These are phyloP conservation scores for Oophaga sylvatica DNA, from an alignment of 2,797 vertebrate genomes.

Conservation along the genomic window DNA sequence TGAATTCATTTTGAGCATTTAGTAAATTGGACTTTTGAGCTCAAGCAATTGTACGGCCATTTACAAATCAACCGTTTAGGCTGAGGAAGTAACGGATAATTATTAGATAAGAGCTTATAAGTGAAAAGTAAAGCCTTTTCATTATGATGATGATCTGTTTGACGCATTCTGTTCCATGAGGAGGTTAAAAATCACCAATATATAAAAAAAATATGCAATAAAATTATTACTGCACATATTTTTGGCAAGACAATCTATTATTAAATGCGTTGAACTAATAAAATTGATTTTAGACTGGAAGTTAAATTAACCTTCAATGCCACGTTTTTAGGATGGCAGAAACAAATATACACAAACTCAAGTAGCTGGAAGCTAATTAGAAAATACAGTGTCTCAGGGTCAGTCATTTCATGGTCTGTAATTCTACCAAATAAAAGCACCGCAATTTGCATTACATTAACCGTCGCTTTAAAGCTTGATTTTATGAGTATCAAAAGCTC, in stretches of 20 bases:
- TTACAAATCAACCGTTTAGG: conserved; percentile 18
- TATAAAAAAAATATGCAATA: conserved; percentile 25
- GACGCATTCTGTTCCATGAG: conserved; percentile 28
- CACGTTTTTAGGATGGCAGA: neutral
- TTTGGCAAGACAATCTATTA: conserved; percentile 41
- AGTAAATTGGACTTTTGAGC: neutral
- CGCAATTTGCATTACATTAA: conserved; percentile 34
- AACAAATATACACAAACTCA: conserved; percentile 26
- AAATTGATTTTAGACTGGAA: conserved; percentile 43
- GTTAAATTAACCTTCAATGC: conserved; percentile 29
- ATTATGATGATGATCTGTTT: conserved; percentile 38
- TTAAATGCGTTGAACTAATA: conserved; percentile 46
- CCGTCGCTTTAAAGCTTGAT: conserved; percentile 9
- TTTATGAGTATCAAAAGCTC: conserved; percentile 7
- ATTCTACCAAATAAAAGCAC: conserved; percentile 26
- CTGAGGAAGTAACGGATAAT: conserved; percentile 22
- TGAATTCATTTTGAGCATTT: neutral
- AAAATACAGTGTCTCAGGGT: conserved; percentile 25
- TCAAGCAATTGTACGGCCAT: conserved; percentile 21
- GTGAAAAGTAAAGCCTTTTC: conserved; percentile 32
- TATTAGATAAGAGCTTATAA: conserved; percentile 40
- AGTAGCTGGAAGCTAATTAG: conserved; percentile 18
- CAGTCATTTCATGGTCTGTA: conserved; percentile 37
- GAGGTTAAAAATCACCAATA: conserved; percentile 35
- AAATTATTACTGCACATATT: conserved; percentile 27